A percentile compares a stretch with the other conserved stretches of the same genome.
phyloP scores from a whole-genome alignment of 2,797 vertebrate genomes.

The Eremophila alpestris region DNA sequence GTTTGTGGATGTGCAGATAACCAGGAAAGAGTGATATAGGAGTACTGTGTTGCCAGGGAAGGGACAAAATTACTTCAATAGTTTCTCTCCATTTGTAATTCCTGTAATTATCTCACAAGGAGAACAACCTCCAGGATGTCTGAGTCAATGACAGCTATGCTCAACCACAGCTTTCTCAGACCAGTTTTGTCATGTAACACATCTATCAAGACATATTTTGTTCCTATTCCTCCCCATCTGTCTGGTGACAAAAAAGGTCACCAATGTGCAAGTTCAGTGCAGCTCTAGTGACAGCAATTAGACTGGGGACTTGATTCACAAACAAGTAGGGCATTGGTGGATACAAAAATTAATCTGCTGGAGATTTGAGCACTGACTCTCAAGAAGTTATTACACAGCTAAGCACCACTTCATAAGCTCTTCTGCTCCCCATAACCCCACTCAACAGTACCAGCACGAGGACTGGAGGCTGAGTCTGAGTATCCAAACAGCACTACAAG shows the following conservation, averaged over 20 bases:
- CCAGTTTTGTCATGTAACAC: fast-evolving
- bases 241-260: background rate
- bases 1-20: background rate
- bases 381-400: background rate
- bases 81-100: background rate
- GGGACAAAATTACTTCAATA: background rate
- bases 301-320: background rate
- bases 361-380: background rate
- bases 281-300: background rate
- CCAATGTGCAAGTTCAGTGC: background rate
- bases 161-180: background rate
- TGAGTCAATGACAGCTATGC: background rate
- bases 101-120: background rate
- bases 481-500: background rate
- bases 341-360: background rate
- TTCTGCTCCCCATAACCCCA: background rate
- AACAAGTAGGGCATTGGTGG: background rate
- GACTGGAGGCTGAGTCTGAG: background rate
- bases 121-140: background rate
- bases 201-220: background rate
- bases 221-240: background rate
- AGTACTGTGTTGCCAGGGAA: background rate
- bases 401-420: background rate
- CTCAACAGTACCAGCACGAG: background rate
- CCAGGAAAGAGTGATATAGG: background rate